Evolutionary conservation across 2,888 invertebrate genomes (phyloP).

Genomic region (Acutogordius australiensis): DNA sequence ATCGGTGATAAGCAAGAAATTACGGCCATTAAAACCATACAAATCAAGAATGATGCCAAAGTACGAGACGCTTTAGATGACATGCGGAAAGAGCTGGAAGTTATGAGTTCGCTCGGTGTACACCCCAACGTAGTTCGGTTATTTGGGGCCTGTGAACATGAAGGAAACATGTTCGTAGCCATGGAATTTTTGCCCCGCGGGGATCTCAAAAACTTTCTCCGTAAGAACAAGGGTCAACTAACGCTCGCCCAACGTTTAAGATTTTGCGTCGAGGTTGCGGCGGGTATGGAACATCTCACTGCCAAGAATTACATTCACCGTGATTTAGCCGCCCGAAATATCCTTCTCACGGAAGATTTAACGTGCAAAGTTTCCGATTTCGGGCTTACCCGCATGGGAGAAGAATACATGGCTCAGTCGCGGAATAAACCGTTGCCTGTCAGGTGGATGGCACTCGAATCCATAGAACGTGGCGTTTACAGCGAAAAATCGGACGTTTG

Average conservation of each 20-base stretch:
- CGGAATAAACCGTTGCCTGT: neutral
- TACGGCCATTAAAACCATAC: conserved; percentile 1
- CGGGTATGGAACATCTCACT: neutral
- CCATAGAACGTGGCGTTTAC: neutral
- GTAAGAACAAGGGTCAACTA: neutral
- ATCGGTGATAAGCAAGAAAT: neutral
- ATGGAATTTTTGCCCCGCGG: conserved; percentile 2
- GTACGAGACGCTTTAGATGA: conserved; percentile 1
- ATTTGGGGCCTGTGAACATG: conserved; percentile 6
- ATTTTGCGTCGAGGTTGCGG: neutral
- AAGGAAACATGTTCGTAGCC: neutral
- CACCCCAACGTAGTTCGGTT: conserved; percentile 2
- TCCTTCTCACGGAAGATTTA: conserved; percentile 1
- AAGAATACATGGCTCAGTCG: neutral
- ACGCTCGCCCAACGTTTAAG: neutral
- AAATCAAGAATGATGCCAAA: neutral
- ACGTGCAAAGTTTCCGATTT: neutral
- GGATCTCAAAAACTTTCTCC: neutral
- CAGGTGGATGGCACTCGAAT: neutral
- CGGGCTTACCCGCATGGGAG: neutral
- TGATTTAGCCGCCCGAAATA: neutral
- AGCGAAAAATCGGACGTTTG: conserved; percentile 1
- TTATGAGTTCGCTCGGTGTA: neutral
- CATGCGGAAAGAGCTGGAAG: neutral
- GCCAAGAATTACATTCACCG: neutral